A percentile compares a stretch with the other conserved stretches of the same genome.
phyloP scores from a whole-genome alignment of 2,113 vertebrate species.

The Acanthochromis polyacanthus region DNA sequence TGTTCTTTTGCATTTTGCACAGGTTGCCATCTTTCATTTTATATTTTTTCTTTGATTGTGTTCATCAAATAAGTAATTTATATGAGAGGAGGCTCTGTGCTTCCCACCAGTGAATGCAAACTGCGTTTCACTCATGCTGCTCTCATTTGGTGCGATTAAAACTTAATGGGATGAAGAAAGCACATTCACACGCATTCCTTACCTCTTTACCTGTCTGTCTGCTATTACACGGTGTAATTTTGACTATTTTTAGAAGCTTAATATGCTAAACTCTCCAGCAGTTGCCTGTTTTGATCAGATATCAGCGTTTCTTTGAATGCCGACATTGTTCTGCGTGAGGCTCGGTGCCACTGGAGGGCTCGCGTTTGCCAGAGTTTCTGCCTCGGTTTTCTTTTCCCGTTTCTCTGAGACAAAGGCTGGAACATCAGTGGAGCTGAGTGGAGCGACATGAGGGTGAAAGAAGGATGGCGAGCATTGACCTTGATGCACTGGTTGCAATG shows the following conservation, averaged over 20 bases:
- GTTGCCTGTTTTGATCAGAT: constrained; percentile 59
- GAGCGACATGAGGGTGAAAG: neutral
- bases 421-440: neutral
- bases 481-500: neutral
- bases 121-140: neutral
- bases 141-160: constrained; percentile 8
- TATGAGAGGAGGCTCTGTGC: neutral
- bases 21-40: neutral
- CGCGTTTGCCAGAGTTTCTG: constrained; percentile 22
- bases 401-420: constrained; percentile 10
- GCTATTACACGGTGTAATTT: constrained; percentile 14
- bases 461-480: neutral
- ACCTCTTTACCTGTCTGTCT: constrained; percentile 13
- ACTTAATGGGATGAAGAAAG: neutral
- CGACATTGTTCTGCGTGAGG: constrained; percentile 51
- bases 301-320: constrained; percentile 48
- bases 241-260: constrained; percentile 42
- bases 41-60: neutral
- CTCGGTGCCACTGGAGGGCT: constrained; percentile 8
- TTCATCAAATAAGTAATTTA: constrained; percentile 20
- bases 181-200: too few relatives aligned
- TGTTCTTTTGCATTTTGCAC: constrained; percentile 8
- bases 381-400: neutral
- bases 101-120: neutral
- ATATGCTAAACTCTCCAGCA: constrained; percentile 27